These are phyloP conservation scores for Eudemis profundana DNA, from an alignment of 2,888 invertebrate species.

Conservation along the genomic window DNA sequence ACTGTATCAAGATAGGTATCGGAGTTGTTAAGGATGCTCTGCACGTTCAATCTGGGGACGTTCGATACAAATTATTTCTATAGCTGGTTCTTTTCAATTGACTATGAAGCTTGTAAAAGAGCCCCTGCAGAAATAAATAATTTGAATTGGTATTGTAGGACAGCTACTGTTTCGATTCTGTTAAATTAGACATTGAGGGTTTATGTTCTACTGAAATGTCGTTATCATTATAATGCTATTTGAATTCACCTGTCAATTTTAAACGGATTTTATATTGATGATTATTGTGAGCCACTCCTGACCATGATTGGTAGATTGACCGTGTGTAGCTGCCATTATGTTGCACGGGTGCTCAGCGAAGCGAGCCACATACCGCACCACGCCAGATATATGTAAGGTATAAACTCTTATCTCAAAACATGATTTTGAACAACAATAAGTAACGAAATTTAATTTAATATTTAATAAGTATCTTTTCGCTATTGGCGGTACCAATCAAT, in stretches of 20 bases:
- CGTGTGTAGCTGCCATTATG: background rate
- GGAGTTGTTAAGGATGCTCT: conserved; percentile 4
- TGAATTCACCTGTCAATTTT: background rate
- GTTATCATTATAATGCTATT: background rate
- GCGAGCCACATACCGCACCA: conserved; percentile 2
- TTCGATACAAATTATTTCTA: conserved; percentile 16
- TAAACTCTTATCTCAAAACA: conserved; percentile 19
- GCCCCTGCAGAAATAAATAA: too few relatives aligned
- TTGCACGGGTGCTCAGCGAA: conserved; percentile 14
- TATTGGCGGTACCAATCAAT: too few relatives aligned
- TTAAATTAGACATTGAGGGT: too few relatives aligned
- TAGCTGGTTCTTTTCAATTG: background rate
- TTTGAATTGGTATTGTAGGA: too few relatives aligned
- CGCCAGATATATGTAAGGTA: conserved; percentile 1
- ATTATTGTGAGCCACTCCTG: too few relatives aligned
- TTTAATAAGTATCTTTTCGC: too few relatives aligned
- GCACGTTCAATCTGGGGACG: conserved; percentile 11
- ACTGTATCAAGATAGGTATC: conserved; percentile 26
- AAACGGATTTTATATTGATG: background rate
- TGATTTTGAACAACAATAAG: too few relatives aligned
- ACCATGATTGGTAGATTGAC: too few relatives aligned
- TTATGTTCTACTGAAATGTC: too few relatives aligned
- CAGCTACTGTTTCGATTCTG: too few relatives aligned
- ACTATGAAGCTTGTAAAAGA: too few relatives aligned
- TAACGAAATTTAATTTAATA: too few relatives aligned